phyloP scores from a whole-genome alignment of 2,888 invertebrate genomes.

The Xestia xanthographa region DNA sequence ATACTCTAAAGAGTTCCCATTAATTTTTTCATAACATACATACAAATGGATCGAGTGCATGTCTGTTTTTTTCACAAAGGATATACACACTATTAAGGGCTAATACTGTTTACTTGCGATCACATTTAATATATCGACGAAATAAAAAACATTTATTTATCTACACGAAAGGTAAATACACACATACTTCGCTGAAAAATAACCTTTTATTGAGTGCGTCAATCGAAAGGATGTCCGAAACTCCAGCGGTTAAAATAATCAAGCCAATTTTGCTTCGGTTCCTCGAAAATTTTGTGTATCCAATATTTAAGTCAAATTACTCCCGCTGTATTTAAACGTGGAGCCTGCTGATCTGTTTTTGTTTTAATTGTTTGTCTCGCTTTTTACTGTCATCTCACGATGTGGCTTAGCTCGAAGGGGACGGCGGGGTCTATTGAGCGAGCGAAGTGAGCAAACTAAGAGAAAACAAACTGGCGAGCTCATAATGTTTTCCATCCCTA shows the following conservation, averaged over 20 bases:
- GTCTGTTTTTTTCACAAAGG: slow-evolving; percentile 29
- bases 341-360: too few species aligned
- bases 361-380: too few species aligned
- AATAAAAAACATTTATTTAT: slow-evolving; percentile 46
- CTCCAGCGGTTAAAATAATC: slow-evolving; percentile 5
- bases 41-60: slow-evolving; percentile 39
- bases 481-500: too few species aligned
- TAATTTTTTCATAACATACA: slow-evolving; percentile 18
- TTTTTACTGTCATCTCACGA: too few species aligned
- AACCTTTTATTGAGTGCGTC: slow-evolving; percentile 8
- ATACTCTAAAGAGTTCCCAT: slow-evolving; percentile 22
- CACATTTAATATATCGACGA: slow-evolving; percentile 31
- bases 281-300: not conserved
- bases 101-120: slow-evolving; percentile 17
- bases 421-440: too few species aligned
- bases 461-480: too few species aligned
- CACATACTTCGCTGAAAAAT: not conserved
- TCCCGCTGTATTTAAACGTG: too few species aligned
- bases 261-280: slow-evolving; percentile 13
- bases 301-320: not conserved
- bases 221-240: slow-evolving; percentile 39
- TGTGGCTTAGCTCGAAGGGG: too few species aligned
- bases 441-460: too few species aligned
- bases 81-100: slow-evolving; percentile 31
- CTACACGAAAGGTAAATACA: slow-evolving; percentile 36